phyloP scores from a whole-genome alignment of 2,113 vertebrate genomes.

The Stegastes partitus region DNA sequence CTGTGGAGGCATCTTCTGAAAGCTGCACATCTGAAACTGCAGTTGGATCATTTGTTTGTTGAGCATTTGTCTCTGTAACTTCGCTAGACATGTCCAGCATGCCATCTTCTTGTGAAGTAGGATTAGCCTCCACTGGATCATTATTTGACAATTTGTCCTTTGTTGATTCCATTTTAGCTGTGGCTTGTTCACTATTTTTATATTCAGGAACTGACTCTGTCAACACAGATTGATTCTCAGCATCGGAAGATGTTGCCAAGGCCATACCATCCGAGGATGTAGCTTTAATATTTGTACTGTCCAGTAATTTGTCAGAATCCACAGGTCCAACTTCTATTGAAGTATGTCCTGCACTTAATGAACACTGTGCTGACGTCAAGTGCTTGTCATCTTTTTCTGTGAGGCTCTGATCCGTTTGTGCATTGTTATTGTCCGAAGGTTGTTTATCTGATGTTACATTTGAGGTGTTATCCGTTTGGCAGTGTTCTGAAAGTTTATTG shows the following conservation, averaged over 20 bases:
- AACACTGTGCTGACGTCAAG: neutral
- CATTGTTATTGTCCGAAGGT: neutral
- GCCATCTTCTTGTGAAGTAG: neutral
- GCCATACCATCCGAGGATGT: neutral
- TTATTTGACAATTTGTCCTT: neutral
- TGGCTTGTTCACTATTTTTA: neutral
- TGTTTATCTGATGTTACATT: constrained; percentile 25
- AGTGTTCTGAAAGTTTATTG: neutral
- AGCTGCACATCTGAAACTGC: neutral
- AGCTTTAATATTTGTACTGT: neutral
- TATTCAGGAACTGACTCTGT: neutral
- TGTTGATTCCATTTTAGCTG: neutral
- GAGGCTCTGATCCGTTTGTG: neutral
- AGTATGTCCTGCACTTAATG: neutral
- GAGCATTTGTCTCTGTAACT: neutral
- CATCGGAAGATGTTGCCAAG: neutral
- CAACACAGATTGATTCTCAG: neutral
- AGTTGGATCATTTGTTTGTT: neutral
- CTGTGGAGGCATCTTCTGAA: neutral
- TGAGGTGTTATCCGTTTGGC: neutral
- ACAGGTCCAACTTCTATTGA: neutral
- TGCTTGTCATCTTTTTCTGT: neutral
- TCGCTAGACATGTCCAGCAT: neutral
- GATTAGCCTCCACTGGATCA: neutral
- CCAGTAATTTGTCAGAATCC: neutral